Conservation (phyloP, 2,888 invertebrate genomes). For the Lithophane socia region DNA sequence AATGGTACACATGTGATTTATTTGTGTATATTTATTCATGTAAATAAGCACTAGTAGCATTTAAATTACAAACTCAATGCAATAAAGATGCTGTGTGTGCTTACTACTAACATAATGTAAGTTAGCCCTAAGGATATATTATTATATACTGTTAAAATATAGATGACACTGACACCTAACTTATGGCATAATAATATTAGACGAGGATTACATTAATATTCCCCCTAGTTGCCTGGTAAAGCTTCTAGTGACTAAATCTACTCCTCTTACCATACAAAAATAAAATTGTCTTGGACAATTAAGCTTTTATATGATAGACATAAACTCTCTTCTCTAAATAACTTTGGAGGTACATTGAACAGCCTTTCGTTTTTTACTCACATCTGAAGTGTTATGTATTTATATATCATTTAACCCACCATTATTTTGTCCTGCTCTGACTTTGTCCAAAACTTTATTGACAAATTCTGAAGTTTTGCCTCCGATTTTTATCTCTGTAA, state of each 20-base stretch:
- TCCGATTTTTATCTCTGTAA: conserved; percentile 96
- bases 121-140: conserved; percentile 27
- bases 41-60: conserved; percentile 49
- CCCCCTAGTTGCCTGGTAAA: conserved; percentile 85
- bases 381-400: conserved; percentile 71
- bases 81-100: conserved; percentile 44
- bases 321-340: conserved; percentile 84
- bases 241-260: conserved; percentile 84
- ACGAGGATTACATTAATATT: conserved; percentile 70
- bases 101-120: conserved; percentile 41
- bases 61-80: conserved; percentile 30
- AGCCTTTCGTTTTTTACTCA: conserved; percentile 88
- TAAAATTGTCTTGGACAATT: conserved; percentile 88
- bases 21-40: conserved; percentile 56
- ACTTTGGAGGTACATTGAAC: conserved; percentile 90
- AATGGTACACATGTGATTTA: conserved; percentile 66
- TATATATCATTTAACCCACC: conserved; percentile 95
- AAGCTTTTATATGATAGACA: conserved; percentile 82
- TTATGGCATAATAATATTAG: conserved; percentile 73
- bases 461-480: conserved; percentile 98
- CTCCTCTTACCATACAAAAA: conserved; percentile 84
- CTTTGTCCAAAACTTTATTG: conserved; percentile 96
- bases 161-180: conserved; percentile 70
- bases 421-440: conserved; percentile 94
- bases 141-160: conserved; percentile 54